These are phyloP conservation scores for Odontothrips loti DNA, from an alignment of 2,888 invertebrate genomes.

Conservation along the genomic window DNA sequence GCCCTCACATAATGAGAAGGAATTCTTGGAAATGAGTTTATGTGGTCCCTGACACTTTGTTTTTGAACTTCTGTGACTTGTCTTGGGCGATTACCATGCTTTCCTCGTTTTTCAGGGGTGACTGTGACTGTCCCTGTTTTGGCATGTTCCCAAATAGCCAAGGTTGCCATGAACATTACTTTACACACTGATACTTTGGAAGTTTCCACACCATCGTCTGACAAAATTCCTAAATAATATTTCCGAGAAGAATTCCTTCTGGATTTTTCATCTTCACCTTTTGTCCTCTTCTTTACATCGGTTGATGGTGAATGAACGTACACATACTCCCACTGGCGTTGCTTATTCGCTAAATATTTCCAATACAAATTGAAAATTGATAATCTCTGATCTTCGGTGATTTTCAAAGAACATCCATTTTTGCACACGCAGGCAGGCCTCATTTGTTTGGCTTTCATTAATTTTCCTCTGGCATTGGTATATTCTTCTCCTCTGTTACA, in stretches of 20 bases:
- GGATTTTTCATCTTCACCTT: neutral
- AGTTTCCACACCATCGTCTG: neutral
- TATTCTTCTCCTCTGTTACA: too few relatives aligned
- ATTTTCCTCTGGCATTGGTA: too few relatives aligned
- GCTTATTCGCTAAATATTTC: neutral
- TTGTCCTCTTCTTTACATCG: neutral
- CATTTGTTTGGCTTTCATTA: neutral
- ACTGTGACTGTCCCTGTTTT: neutral
- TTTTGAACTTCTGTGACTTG: constrained; percentile 31
- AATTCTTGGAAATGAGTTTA: constrained; percentile 35
- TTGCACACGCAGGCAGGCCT: neutral
- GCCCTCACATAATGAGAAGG: constrained; percentile 35
- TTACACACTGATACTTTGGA: neutral
- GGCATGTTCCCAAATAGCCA: neutral
- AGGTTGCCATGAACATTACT: neutral
- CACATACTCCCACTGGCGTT: neutral
- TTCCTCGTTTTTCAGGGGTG: neutral
- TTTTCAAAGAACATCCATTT: neutral
- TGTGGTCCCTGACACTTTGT: constrained; percentile 35
- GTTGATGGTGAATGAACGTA: neutral
- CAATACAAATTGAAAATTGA: neutral
- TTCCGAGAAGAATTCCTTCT: neutral
- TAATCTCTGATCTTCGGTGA: neutral
- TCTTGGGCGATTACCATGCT: neutral
- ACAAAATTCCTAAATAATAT: neutral